Conservation (phyloP, 2,888 invertebrate species). For the Athalia cordata region DNA sequence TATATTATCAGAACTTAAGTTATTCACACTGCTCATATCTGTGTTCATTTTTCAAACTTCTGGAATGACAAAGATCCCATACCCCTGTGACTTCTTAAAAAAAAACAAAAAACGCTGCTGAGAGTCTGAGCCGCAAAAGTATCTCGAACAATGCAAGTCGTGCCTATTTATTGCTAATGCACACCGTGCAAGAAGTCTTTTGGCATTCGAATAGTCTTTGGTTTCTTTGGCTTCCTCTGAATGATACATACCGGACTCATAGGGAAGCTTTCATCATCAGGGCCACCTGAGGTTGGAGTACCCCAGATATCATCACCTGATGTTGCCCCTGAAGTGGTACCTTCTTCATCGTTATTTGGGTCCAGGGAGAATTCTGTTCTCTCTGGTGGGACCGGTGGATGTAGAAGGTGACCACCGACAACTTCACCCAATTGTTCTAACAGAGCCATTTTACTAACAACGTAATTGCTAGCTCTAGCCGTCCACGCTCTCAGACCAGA, state of each 20-base stretch:
- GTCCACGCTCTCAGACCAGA: slow-evolving; percentile 85
- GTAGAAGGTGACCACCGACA: slow-evolving; percentile 68
- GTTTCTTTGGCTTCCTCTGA: not conserved
- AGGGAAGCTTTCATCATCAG: slow-evolving; percentile 81
- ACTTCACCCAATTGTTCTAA: slow-evolving; percentile 80
- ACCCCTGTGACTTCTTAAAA: no score
- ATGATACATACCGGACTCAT: slow-evolving; percentile 67
- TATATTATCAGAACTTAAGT: no score
- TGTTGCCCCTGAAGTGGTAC: slow-evolving; percentile 88
- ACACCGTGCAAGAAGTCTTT: slow-evolving; percentile 4
- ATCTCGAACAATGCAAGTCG: not conserved
- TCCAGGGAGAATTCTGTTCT: slow-evolving; percentile 69
- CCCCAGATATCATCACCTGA: slow-evolving; percentile 94
- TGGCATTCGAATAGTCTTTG: slow-evolving; percentile 7
- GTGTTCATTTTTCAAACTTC: no score
- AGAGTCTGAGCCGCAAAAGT: no score
- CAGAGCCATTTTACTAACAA: slow-evolving; percentile 87
- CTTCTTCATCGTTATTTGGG: slow-evolving; percentile 79
- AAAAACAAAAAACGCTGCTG: no score
- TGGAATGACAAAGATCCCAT: no score
- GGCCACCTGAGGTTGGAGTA: slow-evolving; percentile 90
- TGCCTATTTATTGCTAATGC: not conserved
- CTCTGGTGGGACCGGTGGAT: slow-evolving; percentile 69
- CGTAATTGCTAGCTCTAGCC: slow-evolving; percentile 86
- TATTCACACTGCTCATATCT: no score